Base-by-base conservation (phyloP, 2,888 invertebrate genomes). In the Hirtodrosophila histrioides region DNA sequence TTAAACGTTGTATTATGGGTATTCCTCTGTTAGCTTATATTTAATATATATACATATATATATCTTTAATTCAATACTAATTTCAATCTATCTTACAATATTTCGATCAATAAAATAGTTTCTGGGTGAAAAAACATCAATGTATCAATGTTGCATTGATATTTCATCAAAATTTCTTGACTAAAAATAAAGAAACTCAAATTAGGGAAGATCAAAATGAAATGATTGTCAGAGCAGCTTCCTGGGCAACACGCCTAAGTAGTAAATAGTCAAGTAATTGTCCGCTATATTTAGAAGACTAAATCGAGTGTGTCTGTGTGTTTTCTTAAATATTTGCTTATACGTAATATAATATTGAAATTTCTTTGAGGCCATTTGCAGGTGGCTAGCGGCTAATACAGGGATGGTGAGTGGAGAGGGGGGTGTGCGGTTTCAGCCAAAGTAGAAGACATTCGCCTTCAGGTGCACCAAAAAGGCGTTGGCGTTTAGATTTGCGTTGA, bases 381-480 rank as follows among this genome's bases (percentile, higher is more conserved):
- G 67, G 56, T 65, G 55, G 50, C 51, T 51, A 49, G 17, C 48
- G 27, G 45, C 65, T 41, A n/a, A 31, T 6, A 40, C 39, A 48
- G 39, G 39, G 24, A 33, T 41, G 57, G 44, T 53, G 57, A 61
- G 45, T 24, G 23, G 27, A 24, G 37, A 10, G 17, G 6, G 36
- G 35, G 53, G 45, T 23, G 6, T 24, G 35, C 1, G 12, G 39
- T 8, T 3, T 53, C 37, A 51, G 56, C 29, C 9, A 9, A 41
- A 44, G 31, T 31, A 27, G 46, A 43, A 44, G 48, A 40, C 46
- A 53, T 53, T 75, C 40, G 63, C 57, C 46, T 72, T 78, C 78
- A 78, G 80, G 78, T 78, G 78, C 37, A 54, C 37, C 37, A 41
- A 49, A 69, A 50, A 58, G 43, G 53, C 57, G 80, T 71, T 39